phyloP scores from a whole-genome alignment of 1,140 invertebrate species.

The Anastrepha obliqua region DNA sequence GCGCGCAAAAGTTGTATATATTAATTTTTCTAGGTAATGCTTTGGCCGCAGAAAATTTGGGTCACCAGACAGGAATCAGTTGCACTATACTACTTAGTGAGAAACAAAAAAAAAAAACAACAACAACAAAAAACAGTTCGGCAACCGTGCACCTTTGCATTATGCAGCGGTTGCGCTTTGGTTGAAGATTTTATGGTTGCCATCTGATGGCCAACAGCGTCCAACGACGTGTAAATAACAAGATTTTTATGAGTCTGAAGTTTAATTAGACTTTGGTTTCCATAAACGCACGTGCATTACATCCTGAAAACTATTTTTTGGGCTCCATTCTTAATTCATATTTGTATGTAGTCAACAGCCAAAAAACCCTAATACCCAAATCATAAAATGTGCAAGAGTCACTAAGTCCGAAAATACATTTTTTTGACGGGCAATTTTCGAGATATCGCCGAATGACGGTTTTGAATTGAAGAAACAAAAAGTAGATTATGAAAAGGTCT shows the following conservation, averaged over 20 bases:
- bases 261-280: background rate
- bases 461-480: too few relatives aligned
- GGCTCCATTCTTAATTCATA: too few relatives aligned
- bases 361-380: too few relatives aligned
- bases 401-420: too few relatives aligned
- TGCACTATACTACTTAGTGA: background rate
- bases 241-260: background rate
- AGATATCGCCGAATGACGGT: too few relatives aligned
- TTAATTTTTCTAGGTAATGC: conserved; percentile 28
- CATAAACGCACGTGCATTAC: background rate
- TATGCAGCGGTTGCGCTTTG: background rate
- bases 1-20: conserved; percentile 2
- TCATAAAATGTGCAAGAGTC: too few relatives aligned
- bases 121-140: too few relatives aligned
- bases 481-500: too few relatives aligned
- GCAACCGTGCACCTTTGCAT: background rate
- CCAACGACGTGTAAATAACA: background rate
- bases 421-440: too few relatives aligned
- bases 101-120: background rate
- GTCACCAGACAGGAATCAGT: conserved; percentile 3
- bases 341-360: too few relatives aligned
- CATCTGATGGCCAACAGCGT: background rate
- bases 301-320: too few relatives aligned
- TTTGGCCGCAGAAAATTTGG: conserved; percentile 27
- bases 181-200: conserved; percentile 8